These are phyloP conservation scores for Vanacampus margaritifer DNA, from an alignment of 2,113 vertebrate species.

Conservation along the genomic window DNA sequence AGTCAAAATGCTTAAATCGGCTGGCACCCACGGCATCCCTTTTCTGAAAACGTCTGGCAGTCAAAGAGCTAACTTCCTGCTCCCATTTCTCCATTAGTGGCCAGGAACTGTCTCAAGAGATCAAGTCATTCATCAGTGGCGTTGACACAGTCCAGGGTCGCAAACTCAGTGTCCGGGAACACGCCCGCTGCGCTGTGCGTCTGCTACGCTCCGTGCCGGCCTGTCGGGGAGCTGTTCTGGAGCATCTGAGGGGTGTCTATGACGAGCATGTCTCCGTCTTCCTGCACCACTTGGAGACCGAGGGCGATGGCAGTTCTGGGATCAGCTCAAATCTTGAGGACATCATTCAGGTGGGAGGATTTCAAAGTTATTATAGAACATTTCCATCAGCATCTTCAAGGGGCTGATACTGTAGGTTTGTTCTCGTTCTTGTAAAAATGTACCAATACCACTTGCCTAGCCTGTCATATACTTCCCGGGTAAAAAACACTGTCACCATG, in stretches of 20 bases:
- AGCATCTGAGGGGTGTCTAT: constrained; percentile 86
- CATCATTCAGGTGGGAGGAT: constrained; percentile 71
- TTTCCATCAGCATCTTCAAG: background rate
- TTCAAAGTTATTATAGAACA: background rate
- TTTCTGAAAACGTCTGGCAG: no score
- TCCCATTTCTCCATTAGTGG: constrained; percentile 41
- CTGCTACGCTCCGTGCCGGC: constrained; percentile 85
- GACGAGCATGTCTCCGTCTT: constrained; percentile 85
- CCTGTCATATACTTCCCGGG: background rate
- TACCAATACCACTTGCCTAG: background rate
- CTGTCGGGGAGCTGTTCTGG: constrained; percentile 84
- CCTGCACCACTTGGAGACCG: constrained; percentile 75
- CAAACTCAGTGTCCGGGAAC: constrained; percentile 82
- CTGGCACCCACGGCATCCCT: no score
- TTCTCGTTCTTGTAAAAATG: no score
- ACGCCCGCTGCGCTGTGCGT: constrained; percentile 86
- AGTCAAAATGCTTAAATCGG: no score
- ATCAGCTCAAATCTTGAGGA: constrained; percentile 80
- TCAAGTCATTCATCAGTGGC: constrained; percentile 88
- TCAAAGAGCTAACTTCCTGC: no score
- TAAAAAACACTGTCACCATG: no score
- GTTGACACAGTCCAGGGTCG: constrained; percentile 81
- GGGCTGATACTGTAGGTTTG: background rate
- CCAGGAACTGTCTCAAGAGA: constrained; percentile 87
- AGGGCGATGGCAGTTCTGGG: constrained; percentile 52